Base-by-base conservation (phyloP, 2,113 vertebrate species). In the Pollimyrus isidori region DNA sequence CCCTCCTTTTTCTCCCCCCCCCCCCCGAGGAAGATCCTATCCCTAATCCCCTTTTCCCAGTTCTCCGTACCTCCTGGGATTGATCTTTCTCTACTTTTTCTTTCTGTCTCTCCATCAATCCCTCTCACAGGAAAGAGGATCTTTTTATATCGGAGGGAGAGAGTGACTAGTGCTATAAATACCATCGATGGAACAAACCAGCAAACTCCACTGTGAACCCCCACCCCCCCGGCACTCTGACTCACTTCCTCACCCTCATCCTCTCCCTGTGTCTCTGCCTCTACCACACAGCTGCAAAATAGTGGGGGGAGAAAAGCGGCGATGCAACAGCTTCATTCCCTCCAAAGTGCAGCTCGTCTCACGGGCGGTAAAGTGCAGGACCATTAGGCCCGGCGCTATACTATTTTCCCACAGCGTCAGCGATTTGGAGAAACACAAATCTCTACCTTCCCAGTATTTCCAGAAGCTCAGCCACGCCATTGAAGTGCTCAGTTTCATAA, bases 401-500 rank as follows among this genome's bases (percentile, higher is more conserved):
- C 30, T 13, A 58, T 6, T 42, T 46, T 65, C 58, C 17, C 42
- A 19, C 87, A 65, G 35, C 39, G 11, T 46, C 50, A 56, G 52
- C n/a, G 1, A 56, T 35, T 7, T 58, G 30, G 52, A 56, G 45
- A 85, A 26, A 35, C 13, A 15, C 39, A 11, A 53, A 87, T 58
- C 88, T 35, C 15, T 90, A 96, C 96, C 96, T 97, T 89, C 96
- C 96, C 76, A 97, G 91, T 90, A 97, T 97, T 92, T 97, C 96
- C 89, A 97, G 90, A 69, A 96, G 94, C 87, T 96, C 96, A 0
- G 96, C 96, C 53, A 96, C 95, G 0, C 96, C 96, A 3, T 96
- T 97, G 94, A 97, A 97, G 90, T 95, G 96, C 89, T 97, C 96
- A 0, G 95, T 93, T 92, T 97, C 96, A 62, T 97, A 97, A 93